These are phyloP conservation scores for Regulus satrapa DNA, from an alignment of 2,113 vertebrate genomes.

Conservation along the genomic window DNA sequence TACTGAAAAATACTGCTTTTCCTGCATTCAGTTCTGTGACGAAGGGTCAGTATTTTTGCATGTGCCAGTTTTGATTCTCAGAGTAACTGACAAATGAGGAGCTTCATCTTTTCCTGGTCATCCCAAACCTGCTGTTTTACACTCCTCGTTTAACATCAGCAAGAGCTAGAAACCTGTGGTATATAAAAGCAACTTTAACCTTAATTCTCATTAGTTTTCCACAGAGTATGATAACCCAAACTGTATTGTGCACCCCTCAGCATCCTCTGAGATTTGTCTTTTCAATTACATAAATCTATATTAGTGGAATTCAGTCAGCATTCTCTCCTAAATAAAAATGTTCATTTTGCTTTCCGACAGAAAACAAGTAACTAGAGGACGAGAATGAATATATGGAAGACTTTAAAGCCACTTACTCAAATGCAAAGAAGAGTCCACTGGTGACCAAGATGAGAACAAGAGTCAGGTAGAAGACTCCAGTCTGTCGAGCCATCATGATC, in stretches of 20 bases:
- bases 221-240: neutral
- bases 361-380: neutral
- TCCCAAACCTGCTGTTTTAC: neutral
- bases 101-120: neutral
- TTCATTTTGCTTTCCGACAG: neutral
- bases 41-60: neutral
- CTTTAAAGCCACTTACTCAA: conserved; percentile 87
- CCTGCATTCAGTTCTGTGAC: neutral
- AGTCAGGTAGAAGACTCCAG: conserved; percentile 97
- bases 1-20: neutral
- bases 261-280: neutral
- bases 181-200: neutral
- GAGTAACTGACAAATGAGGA: neutral
- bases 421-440: conserved; percentile 98
- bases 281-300: neutral
- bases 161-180: neutral
- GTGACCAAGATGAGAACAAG: conserved; percentile 94
- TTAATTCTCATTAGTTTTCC: neutral
- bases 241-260: accelerated
- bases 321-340: neutral
- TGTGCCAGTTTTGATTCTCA: neutral
- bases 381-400: neutral
- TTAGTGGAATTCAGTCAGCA: neutral
- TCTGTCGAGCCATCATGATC: conserved; percentile 99
- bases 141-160: neutral